Evolutionary conservation across 2,888 invertebrate genomes (phyloP).

Genomic region (Rhogogaster chlorosoma): DNA sequence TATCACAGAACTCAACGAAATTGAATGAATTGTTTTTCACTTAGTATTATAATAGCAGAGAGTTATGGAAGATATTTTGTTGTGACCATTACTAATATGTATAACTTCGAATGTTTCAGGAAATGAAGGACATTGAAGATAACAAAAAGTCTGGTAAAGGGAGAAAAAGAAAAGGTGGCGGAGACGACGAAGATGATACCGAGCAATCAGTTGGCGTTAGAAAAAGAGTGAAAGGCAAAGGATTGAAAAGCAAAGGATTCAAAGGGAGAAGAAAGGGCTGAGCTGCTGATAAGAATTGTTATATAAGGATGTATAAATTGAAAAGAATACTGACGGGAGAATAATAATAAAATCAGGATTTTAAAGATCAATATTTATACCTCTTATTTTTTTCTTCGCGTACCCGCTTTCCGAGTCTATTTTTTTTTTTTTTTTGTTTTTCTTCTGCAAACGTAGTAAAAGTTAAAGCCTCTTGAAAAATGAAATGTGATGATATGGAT

Average conservation of each 20-base stretch:
- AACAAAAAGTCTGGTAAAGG: conserved; percentile 80
- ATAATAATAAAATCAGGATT: conserved; percentile 26
- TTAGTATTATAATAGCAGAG: background rate
- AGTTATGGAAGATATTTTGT: background rate
- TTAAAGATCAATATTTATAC: background rate
- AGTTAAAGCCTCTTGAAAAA: conserved; percentile 6
- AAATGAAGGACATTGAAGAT: conserved; percentile 88
- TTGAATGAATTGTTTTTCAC: background rate
- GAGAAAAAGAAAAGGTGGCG: conserved; percentile 80
- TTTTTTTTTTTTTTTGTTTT: background rate
- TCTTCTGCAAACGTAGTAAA: background rate
- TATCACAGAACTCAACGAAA: background rate
- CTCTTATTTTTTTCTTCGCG: background rate
- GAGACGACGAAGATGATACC: conserved; percentile 86
- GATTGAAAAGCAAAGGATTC: conserved; percentile 65
- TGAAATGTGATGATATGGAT: conserved; percentile 10
- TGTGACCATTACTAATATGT: background rate
- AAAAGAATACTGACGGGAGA: background rate
- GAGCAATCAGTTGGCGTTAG: conserved; percentile 90
- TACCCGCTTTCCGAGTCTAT: background rate
- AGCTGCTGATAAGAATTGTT: background rate
- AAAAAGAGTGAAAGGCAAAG: conserved; percentile 84
- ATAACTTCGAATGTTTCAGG: conserved; percentile 78
- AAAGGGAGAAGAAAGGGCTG: conserved; percentile 62
- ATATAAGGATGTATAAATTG: conserved; percentile 1